Evolutionary conservation across 2,797 vertebrate genomes (phyloP), one percentile per base, ranked within the genome.

Genomic region (Enteromius unitaeniatus): DNA sequence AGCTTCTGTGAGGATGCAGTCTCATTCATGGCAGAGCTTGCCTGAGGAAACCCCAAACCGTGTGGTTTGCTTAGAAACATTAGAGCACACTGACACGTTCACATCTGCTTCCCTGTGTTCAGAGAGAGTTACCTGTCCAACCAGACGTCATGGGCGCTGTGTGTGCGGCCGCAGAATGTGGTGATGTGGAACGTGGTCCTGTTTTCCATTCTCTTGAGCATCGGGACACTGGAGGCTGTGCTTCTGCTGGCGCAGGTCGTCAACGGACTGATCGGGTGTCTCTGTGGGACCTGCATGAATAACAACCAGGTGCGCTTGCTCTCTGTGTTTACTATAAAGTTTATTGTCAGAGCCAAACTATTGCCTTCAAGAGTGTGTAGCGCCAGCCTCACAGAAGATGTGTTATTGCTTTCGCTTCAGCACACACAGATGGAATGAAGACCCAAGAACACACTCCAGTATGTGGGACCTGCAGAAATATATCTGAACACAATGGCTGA

Each of bases 111-210:
- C 78, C 6, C 15, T 74, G 42, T 14, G 0, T 21, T 65, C 37
- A 42, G 88, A 3, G 60, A 86, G 5, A 90, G 89, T 62, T 92
- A 91, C 85, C 83, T 92, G 58, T 88, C 87, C 51, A 51, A 91
- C 34, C 65, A 26, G 8, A 45, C 42, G 0, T 0, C 42, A 1
- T 91, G 90, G 92, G 11, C 28, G 0, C 3, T 4, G 4, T 91
- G 90, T n/a, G 1, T 11, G 31, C 11, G 75, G 1, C 91, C 89
- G 0, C 8, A 51, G 0, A 82, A 84, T 3, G 87, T 91, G 26
- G 82, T 81, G 7, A 26, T 58, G 17, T 91, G 89, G 81, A 92
- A 91, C 28, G 64, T 89, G 60, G 79, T 86, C 51, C 87, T 92
- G 62, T 92, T 91, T 80, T 88, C 88, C 10, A 82, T 90, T 42